These are phyloP conservation scores for Stigmatopora nigra DNA, from an alignment of 2,113 vertebrate species.

Conservation along the genomic window DNA sequence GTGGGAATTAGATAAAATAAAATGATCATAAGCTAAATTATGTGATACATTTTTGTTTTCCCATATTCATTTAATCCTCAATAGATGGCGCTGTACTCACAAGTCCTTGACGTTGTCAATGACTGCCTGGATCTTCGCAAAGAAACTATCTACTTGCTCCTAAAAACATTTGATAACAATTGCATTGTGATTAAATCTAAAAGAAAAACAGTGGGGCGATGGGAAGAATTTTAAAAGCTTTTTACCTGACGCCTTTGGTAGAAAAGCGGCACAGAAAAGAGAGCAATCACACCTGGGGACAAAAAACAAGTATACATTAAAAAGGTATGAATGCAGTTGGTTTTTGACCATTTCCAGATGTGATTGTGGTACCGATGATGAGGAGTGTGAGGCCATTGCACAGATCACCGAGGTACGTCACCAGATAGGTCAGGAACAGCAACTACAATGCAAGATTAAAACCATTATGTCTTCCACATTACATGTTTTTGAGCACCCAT, in stretches of 20 bases:
- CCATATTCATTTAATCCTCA: conserved; percentile 1
- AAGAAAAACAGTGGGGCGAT: not conserved
- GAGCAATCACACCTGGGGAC: conserved; percentile 75
- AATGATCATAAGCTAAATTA: too few relatives aligned
- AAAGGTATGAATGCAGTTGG: not conserved
- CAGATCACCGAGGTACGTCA: conserved; percentile 81
- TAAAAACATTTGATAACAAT: conserved; percentile 43
- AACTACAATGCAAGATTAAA: conserved; percentile 59
- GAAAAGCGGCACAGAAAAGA: conserved; percentile 85
- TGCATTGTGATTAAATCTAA: not conserved
- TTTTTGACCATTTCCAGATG: not conserved
- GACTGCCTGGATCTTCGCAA: conserved; percentile 69
- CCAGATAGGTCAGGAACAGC: conserved; percentile 79
- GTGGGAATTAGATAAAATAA: not conserved
- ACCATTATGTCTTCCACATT: not conserved
- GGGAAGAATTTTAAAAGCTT: not conserved
- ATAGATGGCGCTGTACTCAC: conserved; percentile 69
- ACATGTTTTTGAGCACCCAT: too few relatives aligned
- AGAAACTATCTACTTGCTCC: conserved; percentile 74
- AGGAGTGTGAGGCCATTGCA: conserved; percentile 86
- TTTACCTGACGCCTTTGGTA: conserved; percentile 81
- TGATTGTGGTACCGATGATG: conserved; percentile 73
- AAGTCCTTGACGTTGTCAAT: conserved; percentile 76
- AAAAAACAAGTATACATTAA: not conserved
- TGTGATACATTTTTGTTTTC: too few relatives aligned